Conservation (phyloP, 2,797 vertebrate species). For the Tamandua tetradactyla region DNA sequence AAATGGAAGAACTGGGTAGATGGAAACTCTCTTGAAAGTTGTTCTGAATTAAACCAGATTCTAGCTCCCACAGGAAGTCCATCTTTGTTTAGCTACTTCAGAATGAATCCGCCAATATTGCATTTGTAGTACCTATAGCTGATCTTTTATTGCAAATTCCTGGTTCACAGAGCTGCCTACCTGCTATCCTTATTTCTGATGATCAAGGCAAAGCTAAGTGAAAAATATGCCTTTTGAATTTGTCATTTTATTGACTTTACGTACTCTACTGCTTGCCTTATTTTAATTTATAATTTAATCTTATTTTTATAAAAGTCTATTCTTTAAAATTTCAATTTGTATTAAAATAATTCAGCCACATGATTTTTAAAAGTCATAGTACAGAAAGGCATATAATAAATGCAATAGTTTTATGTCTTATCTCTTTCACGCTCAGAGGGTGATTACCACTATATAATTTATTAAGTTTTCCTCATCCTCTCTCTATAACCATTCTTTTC, state of each 20-base stretch:
- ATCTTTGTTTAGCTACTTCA: not conserved
- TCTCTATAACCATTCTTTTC: not conserved
- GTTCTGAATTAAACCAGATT: not conserved
- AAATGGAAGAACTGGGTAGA: not conserved
- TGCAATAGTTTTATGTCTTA: not conserved
- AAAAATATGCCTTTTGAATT: not conserved
- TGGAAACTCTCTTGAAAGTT: not conserved
- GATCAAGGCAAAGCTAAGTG: not conserved
- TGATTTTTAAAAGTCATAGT: not conserved
- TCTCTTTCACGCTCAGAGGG: not conserved
- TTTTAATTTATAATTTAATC: not conserved
- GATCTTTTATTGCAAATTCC: not conserved
- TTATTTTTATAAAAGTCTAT: constrained; percentile 20
- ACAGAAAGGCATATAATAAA: not conserved
- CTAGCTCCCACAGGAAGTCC: too few species aligned
- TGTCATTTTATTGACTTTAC: not conserved
- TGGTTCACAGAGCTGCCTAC: not conserved
- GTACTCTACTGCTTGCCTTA: not conserved
- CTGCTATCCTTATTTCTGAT: not conserved
- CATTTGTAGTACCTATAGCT: too few species aligned
- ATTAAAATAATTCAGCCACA: not conserved
- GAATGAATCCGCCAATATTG: not conserved
- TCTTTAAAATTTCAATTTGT: constrained; percentile 34
- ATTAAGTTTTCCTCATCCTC: constrained; percentile 10
- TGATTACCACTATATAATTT: not conserved